Conservation (phyloP, 2,888 invertebrate species). For the Thelaira solivaga region DNA sequence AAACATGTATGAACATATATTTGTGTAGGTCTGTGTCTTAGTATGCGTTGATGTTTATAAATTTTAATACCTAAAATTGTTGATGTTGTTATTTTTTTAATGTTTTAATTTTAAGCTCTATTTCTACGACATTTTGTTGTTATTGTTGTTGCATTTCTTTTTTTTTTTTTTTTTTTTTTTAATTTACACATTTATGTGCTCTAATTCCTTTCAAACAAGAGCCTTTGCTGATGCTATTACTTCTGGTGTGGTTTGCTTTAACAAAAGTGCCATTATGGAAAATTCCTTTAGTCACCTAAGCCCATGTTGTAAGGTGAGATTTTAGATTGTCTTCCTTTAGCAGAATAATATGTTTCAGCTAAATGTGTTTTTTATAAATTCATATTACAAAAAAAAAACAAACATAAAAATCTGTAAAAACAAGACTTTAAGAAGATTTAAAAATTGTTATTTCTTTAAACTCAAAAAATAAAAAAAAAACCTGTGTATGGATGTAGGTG, state of each 20-base stretch:
- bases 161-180: constrained; percentile 26
- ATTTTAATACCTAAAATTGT: constrained; percentile 30
- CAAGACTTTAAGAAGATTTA: constrained; percentile 49
- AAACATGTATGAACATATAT: no score
- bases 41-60: constrained; percentile 9
- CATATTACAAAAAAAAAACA: no score
- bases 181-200: constrained; percentile 58
- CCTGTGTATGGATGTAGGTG: no score
- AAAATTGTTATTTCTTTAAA: no score
- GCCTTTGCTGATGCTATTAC: constrained; percentile 46
- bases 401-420: no score
- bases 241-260: constrained; percentile 41
- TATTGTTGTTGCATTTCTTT: background rate
- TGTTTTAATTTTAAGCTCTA: constrained; percentile 33
- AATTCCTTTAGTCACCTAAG: background rate
- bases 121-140: background rate
- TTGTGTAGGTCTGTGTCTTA: no score
- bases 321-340: constrained; percentile 13
- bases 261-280: constrained; percentile 14
- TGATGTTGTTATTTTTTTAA: constrained; percentile 27
- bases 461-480: no score
- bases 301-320: background rate
- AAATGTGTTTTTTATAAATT: no score
- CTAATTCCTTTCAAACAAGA: constrained; percentile 46
- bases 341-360: no score